Base-by-base conservation (phyloP, 2,113 vertebrate species). In the Monopterus albus region DNA sequence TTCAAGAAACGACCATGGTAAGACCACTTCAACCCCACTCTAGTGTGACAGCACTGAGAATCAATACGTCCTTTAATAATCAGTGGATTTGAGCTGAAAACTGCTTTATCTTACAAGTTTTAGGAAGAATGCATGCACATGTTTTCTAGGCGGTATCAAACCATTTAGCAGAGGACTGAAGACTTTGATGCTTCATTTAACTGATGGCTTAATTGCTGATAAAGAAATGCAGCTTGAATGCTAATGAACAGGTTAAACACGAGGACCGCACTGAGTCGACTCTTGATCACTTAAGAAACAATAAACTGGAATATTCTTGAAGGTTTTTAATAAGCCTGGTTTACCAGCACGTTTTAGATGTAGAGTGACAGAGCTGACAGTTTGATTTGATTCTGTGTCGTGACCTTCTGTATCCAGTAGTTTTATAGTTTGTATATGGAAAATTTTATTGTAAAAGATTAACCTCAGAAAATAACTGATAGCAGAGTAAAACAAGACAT, bases 1-100 rank as follows among this genome's bases (percentile, higher is more conserved):
- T 99, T 90, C 98, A 99, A 83, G 98, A 99, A 86, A 98, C 98
- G 25, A 99, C 98, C 25, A 99, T 99, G 97, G 98, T 98, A 94
- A 95, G 93, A 78, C 61, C 12, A 25, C 23, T 38, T 64, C 12
- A 55, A 8, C 28, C 17, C 43, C 45, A 2, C 25, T 58, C 21
- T 23, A 50, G 3, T 45, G 11, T 13, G 38, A 68, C 2, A 17
- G 20, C 45, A 79, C 63, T 67, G 73, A 26, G 58, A 50, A 83
- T 78, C 76, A 47, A 78, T 86, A 43, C 20, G 28, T 56, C 42
- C 65, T 65, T 67, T 81, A 59, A 70, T 31, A 26, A 21, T 55
- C 56, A 39, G 25, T 13, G 40, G 52, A 28, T 45, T 9, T 12
- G 14, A 1, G 38, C 50, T 17, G 7, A 56, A 82, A 79, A 57